These are phyloP conservation scores for Eutrigla gurnardus DNA, from an alignment of 2,797 vertebrate genomes.

Conservation along the genomic window DNA sequence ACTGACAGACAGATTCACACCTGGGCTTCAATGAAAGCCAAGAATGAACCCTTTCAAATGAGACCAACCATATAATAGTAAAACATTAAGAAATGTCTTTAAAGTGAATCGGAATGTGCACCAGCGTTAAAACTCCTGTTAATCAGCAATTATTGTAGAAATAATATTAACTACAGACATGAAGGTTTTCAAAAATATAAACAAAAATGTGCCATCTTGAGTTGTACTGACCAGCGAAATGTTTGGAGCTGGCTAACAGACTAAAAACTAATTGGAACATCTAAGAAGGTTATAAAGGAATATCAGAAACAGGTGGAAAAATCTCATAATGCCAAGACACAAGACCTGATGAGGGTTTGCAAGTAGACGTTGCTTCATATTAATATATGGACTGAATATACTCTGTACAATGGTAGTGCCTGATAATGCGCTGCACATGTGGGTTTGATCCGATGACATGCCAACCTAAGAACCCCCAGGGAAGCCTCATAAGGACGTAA, in stretches of 20 bases:
- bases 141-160: background rate
- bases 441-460: slow-evolving; percentile 4
- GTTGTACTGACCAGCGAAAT: too few species aligned
- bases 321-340: background rate
- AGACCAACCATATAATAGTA: background rate
- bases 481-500: slow-evolving; percentile 30
- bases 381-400: slow-evolving; percentile 1
- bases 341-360: background rate
- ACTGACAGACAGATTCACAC: background rate
- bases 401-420: background rate
- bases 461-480: slow-evolving; percentile 30
- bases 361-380: background rate
- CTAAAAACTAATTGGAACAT: background rate
- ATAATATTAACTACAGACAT: background rate
- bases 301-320: background rate
- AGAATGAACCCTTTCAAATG: background rate
- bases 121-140: too few species aligned
- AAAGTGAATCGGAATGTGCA: too few species aligned
- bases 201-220: background rate
- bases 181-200: background rate
- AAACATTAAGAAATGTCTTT: background rate
- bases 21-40: background rate
- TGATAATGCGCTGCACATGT: slow-evolving; percentile 1
- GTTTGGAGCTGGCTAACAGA: background rate
- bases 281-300: background rate